A percentile compares a stretch with the other conserved stretches of the same genome.
phyloP scores from a whole-genome alignment of 1,140 invertebrate species.

The Hetaerina americana region DNA sequence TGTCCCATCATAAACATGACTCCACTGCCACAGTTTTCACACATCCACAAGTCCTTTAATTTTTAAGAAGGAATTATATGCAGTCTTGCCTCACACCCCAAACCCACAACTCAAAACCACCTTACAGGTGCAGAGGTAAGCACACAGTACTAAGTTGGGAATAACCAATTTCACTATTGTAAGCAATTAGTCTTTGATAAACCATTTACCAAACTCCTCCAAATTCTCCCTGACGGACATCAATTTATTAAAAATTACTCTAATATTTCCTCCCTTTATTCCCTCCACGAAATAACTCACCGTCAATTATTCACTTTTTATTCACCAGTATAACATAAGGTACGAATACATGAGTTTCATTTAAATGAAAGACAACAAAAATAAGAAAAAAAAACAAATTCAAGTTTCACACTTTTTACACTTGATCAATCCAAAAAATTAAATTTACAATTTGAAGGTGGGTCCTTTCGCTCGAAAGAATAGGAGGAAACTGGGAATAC shows the following conservation, averaged over 20 bases:
- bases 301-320: background rate
- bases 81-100: background rate
- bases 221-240: too few species aligned
- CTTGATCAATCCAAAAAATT: background rate
- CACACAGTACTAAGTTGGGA: background rate
- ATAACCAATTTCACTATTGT: background rate
- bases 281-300: background rate
- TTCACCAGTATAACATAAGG: background rate
- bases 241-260: background rate
- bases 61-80: background rate
- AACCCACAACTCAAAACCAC: background rate
- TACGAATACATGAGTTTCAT: background rate
- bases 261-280: background rate
- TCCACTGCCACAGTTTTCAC: background rate
- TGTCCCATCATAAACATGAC: background rate
- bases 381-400: background rate
- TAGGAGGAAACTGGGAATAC: background rate
- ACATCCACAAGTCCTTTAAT: background rate
- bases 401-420: background rate
- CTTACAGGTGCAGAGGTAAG: background rate
- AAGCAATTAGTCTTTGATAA: background rate
- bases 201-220: background rate
- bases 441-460: background rate
- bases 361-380: background rate
- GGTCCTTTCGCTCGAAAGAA: background rate